These are phyloP conservation scores for Amazona guildingii DNA, from an alignment of 2,113 vertebrate species.

Conservation along the genomic window DNA sequence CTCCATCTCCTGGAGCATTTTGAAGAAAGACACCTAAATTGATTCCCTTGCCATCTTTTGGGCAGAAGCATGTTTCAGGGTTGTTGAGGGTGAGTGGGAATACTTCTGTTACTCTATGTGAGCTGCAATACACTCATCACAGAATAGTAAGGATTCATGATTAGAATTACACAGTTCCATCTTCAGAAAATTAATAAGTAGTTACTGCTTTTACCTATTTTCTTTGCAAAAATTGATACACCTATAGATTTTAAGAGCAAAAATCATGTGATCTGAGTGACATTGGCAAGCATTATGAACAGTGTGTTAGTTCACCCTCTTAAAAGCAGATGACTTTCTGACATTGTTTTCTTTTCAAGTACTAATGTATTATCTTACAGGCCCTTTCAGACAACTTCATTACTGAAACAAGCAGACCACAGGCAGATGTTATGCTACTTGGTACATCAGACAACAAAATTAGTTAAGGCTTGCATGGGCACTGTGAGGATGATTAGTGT, in stretches of 20 bases:
- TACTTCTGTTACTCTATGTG: background rate
- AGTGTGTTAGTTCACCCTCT: background rate
- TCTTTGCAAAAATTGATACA: background rate
- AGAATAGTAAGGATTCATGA: background rate
- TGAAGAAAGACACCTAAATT: background rate
- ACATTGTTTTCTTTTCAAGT: background rate
- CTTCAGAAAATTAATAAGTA: background rate
- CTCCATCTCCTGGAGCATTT: background rate
- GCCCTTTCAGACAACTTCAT: background rate
- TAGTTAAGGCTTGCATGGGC: background rate
- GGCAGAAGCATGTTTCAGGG: background rate
- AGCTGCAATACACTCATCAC: background rate
- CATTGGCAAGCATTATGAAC: background rate
- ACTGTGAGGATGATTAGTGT: rapidly evolving
- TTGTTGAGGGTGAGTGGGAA: background rate
- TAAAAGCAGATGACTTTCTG: background rate
- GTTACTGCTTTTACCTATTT: background rate
- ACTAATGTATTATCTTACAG: background rate
- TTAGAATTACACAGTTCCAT: background rate
- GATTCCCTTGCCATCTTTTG: constrained; percentile 1
- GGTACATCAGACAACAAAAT: background rate
- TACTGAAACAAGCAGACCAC: background rate
- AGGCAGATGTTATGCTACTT: background rate
- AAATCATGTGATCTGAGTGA: background rate
- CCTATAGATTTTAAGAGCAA: background rate